Base-by-base conservation (phyloP, 2,888 invertebrate species). In the Crocallis elinguaria region DNA sequence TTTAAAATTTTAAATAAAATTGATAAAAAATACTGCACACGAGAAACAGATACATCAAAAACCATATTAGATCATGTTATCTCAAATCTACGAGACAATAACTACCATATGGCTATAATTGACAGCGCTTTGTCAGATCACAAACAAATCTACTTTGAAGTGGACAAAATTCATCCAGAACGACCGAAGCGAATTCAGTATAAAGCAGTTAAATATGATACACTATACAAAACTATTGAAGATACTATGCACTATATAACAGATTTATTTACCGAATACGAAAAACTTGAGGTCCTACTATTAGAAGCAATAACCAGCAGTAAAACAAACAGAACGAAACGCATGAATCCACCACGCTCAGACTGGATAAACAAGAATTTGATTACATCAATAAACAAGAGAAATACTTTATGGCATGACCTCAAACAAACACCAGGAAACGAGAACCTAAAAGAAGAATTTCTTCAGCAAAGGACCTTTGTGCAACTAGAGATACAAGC, bases 1-100 rank as follows among this genome's bases (percentile, higher is more conserved):
- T 43, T n/a, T 6, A 23, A 8, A 19, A 42, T 49, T 8, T 14
- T 49, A 1, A 49, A 49, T 11, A 49, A 49, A 16, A 16, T 43
- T 11, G 23, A 30, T 8, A 30, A 23, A 14, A 4, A 19, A 14
- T 23, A 43, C 9, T 35, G 35, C n/a, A 35, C 35, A 1, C 35
- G 35, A 3, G 17, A 37, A 9, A 37, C 32, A 0, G 16, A 21
- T 3, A 42, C 5, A 11, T 27, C 35, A n/a, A 41, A 42, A 17
- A 41, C 41, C 6, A 36, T 49, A 8, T 1, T 44, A 11, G 37
- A 36, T 21, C 36, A 36, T 12, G 12, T 21, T 19, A 6, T 5
- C 5, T 11, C 36, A 36, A 36, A 19, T n/a, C 7, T 36, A 6
- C 9, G 5, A 36, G 19, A 36, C 0, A 36, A 36, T 7, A 11